Percentiles rank a stretch among this genome's conserved stretches.
These are phyloP conservation scores for Anodontia alba DNA, from an alignment of 2,888 invertebrate species.

Conservation along the genomic window DNA sequence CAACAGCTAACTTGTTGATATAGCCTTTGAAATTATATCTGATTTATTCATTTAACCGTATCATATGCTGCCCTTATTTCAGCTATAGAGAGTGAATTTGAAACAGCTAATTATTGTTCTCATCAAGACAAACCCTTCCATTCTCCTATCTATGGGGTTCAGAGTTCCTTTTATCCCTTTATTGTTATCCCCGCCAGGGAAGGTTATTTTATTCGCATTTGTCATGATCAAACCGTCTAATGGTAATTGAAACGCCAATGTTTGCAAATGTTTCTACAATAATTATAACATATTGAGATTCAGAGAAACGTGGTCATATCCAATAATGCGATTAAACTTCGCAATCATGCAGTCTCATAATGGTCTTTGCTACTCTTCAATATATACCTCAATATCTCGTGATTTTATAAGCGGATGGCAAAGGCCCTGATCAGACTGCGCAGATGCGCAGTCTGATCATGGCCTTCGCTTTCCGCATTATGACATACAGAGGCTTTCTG, in stretches of 20 bases:
- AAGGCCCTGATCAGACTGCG: too few relatives aligned
- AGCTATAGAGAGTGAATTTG: background rate
- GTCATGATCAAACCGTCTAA: slow-evolving; percentile 1
- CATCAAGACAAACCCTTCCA: background rate
- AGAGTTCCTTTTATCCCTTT: slow-evolving; percentile 5
- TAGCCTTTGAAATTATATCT: background rate
- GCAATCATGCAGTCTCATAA: too few relatives aligned
- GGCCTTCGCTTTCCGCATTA: too few relatives aligned
- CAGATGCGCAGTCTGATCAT: too few relatives aligned
- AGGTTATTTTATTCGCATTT: slow-evolving; percentile 13
- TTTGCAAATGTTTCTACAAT: slow-evolving; percentile 15
- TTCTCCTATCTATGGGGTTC: background rate
- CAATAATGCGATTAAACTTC: too few relatives aligned
- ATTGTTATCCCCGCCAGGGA: slow-evolving; percentile 9
- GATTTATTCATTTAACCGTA: background rate
- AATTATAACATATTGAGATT: too few relatives aligned
- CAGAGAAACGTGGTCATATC: too few relatives aligned
- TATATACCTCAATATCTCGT: too few relatives aligned
- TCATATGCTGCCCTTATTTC: background rate
- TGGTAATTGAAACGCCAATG: slow-evolving; percentile 17
- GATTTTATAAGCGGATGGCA: too few relatives aligned
- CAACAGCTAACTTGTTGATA: too few relatives aligned
- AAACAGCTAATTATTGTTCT: slow-evolving; percentile 12
- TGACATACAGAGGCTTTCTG: too few relatives aligned
- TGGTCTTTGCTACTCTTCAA: too few relatives aligned